Base-by-base conservation (phyloP, 2,797 vertebrate species). In the Lacerta bilineata region DNA sequence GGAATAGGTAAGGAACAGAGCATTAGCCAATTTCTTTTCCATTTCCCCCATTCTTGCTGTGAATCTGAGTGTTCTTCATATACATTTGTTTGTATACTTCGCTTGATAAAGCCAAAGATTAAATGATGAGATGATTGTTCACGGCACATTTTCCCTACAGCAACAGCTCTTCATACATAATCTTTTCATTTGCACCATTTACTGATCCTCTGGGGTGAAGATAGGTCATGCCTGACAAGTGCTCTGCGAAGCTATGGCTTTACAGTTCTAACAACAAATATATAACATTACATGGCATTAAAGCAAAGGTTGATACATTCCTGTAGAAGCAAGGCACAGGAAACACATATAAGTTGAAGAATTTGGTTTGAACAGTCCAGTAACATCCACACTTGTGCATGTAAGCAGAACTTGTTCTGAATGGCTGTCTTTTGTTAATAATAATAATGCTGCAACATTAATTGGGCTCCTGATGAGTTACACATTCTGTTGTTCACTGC, bases 331-430 rank as follows among this genome's bases (percentile, higher is more conserved):
- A 55, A 78, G 69, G 39, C 59, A 41, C 29, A 59, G 29, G 69
- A 75, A 27, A 33, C 11, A 43, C n/a, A 72, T 5, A 3, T 55
- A 55, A 15, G 50, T 55, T 55, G 50, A 88, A 17, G 17, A 25
- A 75, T 87, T 86, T 13, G 83, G 8, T 91, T 92, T 90, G 86
- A 82, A 90, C 74, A 88, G 36, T 80, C 87, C 86, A 80, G 18
- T 80, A 61, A 33, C 76, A 85, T 89, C 80, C 86, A 80, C 86
- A 61, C 41, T 91, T 3, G 0, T 71, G 74, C 72, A 82, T 84
- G 80, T 85, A 90, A 93, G 17, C 4, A 80, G 78, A 41, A 91
- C 85, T 84, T 2, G 0, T 83, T 80, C 41, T 55, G 87, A 85
- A 79, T 83, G 87, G 86, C 23, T 69, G 15, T 20, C n/a, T 80